phyloP scores from a whole-genome alignment of 64 coral and sea anemone species.

The Porites australiensis region DNA sequence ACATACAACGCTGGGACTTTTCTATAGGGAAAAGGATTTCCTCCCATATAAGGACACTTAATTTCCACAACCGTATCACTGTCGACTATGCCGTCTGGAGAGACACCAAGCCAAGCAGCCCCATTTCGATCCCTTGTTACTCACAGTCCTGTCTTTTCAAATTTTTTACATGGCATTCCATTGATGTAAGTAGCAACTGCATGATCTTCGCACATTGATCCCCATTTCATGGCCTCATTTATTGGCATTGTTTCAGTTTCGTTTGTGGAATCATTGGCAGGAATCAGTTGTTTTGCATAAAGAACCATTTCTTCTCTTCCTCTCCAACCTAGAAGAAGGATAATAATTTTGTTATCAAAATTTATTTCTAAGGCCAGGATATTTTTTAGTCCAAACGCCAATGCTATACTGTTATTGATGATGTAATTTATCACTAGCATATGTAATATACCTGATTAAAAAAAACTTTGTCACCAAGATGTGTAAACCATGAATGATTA shows the following conservation, averaged over 20 bases:
- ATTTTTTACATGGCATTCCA: background rate
- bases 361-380: too few species aligned
- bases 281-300: background rate
- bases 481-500: too few species aligned
- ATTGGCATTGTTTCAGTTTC: background rate
- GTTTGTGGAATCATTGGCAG: background rate
- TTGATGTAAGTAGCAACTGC: background rate
- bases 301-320: background rate
- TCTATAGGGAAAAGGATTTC: slow-evolving; percentile 21
- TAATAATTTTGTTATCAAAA: too few species aligned
- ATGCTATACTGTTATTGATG: too few species aligned
- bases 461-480: too few species aligned
- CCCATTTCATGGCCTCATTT: slow-evolving; percentile 27
- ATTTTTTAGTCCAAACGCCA: too few species aligned
- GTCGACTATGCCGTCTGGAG: slow-evolving; percentile 1
- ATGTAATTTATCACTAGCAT: too few species aligned
- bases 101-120: background rate
- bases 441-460: too few species aligned
- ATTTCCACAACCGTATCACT: slow-evolving; percentile 18
- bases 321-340: background rate
- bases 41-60: slow-evolving; percentile 39
- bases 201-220: slow-evolving; percentile 12
- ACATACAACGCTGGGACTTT: background rate
- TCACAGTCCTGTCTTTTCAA: slow-evolving; percentile 21
- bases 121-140: background rate